Percentiles rank a stretch among this genome's conserved stretches.
Conservation (phyloP, 2,113 vertebrate genomes). For the Macquaria ambigua region DNA sequence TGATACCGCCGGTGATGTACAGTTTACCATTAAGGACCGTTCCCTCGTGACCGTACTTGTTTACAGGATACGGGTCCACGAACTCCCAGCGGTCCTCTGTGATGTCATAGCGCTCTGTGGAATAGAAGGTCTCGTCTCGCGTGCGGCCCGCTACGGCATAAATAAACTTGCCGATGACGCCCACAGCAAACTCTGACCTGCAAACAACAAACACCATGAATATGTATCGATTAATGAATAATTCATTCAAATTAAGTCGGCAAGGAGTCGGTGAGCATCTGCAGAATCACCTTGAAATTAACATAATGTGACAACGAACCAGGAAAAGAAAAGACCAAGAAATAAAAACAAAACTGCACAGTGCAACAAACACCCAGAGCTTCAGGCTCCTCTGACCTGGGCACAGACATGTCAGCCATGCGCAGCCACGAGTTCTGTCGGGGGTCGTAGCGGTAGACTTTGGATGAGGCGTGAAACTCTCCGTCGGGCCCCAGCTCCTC, state of each 20-base stretch:
- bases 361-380: not conserved
- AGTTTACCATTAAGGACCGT: conserved; percentile 95
- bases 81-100: conserved; percentile 98
- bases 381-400: conserved; percentile 79
- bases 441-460: conserved; percentile 98
- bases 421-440: conserved; percentile 97
- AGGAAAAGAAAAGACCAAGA: not conserved
- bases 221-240: not conserved
- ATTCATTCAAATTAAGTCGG: not conserved
- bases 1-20: conserved; percentile 98
- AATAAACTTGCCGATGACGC: conserved; percentile 96
- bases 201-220: conserved; percentile 80
- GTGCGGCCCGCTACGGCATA: conserved; percentile 98
- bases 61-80: conserved; percentile 97
- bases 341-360: not conserved
- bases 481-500: conserved; percentile 98
- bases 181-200: conserved; percentile 97
- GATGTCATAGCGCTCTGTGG: conserved; percentile 97
- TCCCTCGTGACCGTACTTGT: conserved; percentile 98
- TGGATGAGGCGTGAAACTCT: conserved; percentile 98
- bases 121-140: conserved; percentile 98
- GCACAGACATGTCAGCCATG: conserved; percentile 99
- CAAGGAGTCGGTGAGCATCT: not conserved
- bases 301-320: not conserved
- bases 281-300: not conserved